Evolutionary conservation across 2,888 invertebrate species (phyloP), one percentile per base, ranked within the genome.

Genomic region (Ditula angustiorana): DNA sequence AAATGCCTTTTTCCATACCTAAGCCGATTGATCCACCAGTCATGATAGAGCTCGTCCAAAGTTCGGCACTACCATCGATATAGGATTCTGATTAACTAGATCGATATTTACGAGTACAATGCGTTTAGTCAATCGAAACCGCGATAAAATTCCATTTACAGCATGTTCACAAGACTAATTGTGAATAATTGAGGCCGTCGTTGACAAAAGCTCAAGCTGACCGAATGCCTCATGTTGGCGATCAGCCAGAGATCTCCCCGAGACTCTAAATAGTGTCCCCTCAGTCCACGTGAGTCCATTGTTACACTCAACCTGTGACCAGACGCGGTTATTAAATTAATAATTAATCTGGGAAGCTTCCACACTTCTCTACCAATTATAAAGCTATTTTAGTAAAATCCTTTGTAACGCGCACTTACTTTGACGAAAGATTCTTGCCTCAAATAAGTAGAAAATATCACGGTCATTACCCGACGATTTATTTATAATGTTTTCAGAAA

Each of bases 181-280:
- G 44, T 30, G 23, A 61, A 24, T 56, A 16, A 49, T 49, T 44
- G 49, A 46, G 57, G 30, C 57, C 61, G 61, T 55, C 61, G 61
- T 37, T 70, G 65, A 71, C 71, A 74, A 77, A 76, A 77, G 68
- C 70, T 70, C 70, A 71, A 68, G 55, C 69, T 64, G 69, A 70
- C 73, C 70, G 73, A 76, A 78, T 75, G 75, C 71, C 73, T 57
- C 69, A 72, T 66, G 66, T 75, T 83, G 85, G 84, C 78, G 61
- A 49, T 28, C 49, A 44, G 74, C 85, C 85, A 85, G 75, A 69
- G 63, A 69, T 71, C 70, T 71, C 69, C 72, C 69, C 69, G 67
- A 71, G 73, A 71, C 72, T 72, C 79, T 80, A 82, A 85, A 83
- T 81, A 81, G 75, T 81, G 75, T 76, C 75, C 76, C 73, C 72